These are phyloP conservation scores for Sebastes vulpes DNA, from an alignment of 2,797 vertebrate genomes.

Conservation along the genomic window DNA sequence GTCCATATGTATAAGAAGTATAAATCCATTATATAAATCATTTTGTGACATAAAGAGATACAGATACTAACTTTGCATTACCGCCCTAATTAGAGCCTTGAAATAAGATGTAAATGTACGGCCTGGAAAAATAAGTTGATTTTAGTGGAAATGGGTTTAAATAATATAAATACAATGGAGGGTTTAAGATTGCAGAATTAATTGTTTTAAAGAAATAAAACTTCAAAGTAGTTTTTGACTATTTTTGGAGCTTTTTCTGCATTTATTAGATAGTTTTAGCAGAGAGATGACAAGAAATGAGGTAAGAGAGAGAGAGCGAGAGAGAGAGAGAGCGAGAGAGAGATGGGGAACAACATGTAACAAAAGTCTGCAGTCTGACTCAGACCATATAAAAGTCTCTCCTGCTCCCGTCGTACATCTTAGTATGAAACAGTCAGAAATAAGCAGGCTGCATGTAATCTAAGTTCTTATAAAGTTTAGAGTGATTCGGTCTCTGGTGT, in stretches of 20 bases:
- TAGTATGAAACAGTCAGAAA: not conserved
- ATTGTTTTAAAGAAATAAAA: not conserved
- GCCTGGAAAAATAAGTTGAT: not conserved
- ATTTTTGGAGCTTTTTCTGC: not conserved
- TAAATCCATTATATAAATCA: not conserved
- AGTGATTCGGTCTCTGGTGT: not conserved
- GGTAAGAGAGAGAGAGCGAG: not conserved
- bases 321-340: not conserved
- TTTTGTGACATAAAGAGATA: not conserved
- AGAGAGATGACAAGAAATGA: not conserved
- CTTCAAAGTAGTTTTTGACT: not conserved
- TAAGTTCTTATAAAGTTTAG: not conserved
- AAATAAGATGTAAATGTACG: not conserved
- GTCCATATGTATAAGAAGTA: not conserved
- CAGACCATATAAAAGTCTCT: not conserved
- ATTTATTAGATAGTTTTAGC: not conserved
- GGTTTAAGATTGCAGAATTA: not conserved
- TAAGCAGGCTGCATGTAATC: not conserved
- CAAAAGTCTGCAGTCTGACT: not conserved
- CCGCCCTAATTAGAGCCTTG: not conserved
- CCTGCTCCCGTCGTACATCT: not conserved
- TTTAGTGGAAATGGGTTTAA: not conserved
- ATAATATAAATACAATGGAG: not conserved
- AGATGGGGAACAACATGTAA: not conserved
- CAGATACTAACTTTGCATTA: not conserved